These are phyloP conservation scores for Thryonomys swinderianus DNA, from an alignment of 2,113 vertebrate genomes.

Conservation along the genomic window DNA sequence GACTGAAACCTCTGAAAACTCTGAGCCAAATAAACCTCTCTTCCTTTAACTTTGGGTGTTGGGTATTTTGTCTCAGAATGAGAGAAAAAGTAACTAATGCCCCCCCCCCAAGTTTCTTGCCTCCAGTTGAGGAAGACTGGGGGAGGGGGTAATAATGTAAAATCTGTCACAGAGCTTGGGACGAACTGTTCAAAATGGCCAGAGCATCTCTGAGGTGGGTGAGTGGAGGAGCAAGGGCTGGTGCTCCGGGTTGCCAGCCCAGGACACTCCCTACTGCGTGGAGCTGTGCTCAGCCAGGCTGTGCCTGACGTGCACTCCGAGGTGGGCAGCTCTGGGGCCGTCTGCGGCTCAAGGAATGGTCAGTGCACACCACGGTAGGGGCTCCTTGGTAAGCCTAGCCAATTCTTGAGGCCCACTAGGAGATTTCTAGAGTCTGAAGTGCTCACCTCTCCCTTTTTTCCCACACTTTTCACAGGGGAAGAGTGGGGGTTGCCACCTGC, in stretches of 20 bases:
- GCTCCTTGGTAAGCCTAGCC: background rate
- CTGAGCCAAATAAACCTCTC: no score
- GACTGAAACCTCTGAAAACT: no score
- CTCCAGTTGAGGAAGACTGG: background rate
- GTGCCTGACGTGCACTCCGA: background rate
- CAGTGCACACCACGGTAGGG: no score
- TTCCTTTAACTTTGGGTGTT: no score
- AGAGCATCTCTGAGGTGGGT: background rate
- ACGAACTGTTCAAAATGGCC: background rate
- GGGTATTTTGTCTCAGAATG: no score
- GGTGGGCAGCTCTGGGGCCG: background rate
- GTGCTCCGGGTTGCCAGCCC: accelerated
- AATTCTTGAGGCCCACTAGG: background rate
- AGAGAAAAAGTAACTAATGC: no score
- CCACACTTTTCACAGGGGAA: background rate
- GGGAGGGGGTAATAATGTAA: background rate
- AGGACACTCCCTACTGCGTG: accelerated
- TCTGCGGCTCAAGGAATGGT: no score
- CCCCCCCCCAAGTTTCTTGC: background rate
- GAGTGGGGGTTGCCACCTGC: no score
- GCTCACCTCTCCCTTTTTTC: background rate
- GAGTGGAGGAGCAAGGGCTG: background rate
- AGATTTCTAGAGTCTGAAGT: background rate
- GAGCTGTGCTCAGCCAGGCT: background rate
- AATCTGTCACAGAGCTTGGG: background rate